phyloP scores from a whole-genome alignment of 2,888 invertebrate species.

The Corbicula japonica region DNA sequence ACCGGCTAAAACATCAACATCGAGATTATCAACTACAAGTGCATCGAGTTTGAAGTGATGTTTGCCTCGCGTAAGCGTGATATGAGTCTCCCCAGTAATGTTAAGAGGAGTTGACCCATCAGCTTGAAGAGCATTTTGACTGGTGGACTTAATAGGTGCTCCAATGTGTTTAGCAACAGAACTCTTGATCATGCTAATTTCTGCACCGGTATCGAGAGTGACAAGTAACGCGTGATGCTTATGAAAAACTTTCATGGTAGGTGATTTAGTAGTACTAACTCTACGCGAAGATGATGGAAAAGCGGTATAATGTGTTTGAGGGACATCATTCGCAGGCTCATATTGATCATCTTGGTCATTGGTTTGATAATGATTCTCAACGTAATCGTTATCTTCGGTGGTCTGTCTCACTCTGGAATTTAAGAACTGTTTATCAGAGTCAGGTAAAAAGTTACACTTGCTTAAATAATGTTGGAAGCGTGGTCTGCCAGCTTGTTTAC shows the following conservation, averaged over 20 bases:
- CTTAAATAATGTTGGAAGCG: constrained; percentile 5
- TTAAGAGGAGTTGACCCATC: constrained; percentile 58
- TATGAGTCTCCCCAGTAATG: constrained; percentile 54
- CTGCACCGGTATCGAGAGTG: constrained; percentile 61
- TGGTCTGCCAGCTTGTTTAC: constrained; percentile 54
- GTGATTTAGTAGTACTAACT: constrained; percentile 61
- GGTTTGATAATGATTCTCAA: too few species aligned
- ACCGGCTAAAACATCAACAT: constrained; percentile 66
- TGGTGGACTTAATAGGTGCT: constrained; percentile 40
- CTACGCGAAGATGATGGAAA: constrained; percentile 38
- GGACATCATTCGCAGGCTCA: too few species aligned
- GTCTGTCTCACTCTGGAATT: too few species aligned
- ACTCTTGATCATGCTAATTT: constrained; percentile 57
- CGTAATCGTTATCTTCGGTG: too few species aligned
- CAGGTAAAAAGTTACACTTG: too few species aligned
- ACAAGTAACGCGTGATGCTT: constrained; percentile 50
- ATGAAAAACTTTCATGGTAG: constrained; percentile 56
- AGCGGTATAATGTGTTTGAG: too few species aligned
- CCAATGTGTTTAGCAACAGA: constrained; percentile 50
- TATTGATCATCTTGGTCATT: too few species aligned
- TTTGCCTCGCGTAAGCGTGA: constrained; percentile 22
- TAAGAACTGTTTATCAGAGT: too few species aligned
- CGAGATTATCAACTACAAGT: constrained; percentile 52
- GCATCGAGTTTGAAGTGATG: constrained; percentile 30
- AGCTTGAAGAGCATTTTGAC: constrained; percentile 57